A percentile compares a stretch with the other conserved stretches of the same genome.
Conservation (phyloP, 2,888 invertebrate genomes). For the Plusia festucae region DNA sequence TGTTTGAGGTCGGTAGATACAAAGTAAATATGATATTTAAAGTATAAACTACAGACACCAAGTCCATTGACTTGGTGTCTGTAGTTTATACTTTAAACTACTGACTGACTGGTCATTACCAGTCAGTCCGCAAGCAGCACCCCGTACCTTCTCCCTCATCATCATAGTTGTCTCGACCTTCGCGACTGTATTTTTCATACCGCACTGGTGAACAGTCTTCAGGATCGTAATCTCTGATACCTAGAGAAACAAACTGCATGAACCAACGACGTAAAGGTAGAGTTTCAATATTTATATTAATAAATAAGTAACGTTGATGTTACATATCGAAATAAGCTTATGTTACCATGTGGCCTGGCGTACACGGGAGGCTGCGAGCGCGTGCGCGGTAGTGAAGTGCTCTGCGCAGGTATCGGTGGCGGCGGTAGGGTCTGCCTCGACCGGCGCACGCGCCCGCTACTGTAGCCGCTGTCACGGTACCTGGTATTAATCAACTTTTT, state of each 20-base stretch:
- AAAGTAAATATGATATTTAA: no score
- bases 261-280: background rate
- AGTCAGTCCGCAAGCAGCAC: no score
- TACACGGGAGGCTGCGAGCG: slow-evolving; percentile 76
- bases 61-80: no score
- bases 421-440: slow-evolving; percentile 53
- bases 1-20: no score
- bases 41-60: no score
- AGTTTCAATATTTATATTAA: background rate
- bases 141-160: slow-evolving; percentile 70
- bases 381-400: slow-evolving; percentile 61
- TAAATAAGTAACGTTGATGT: no score
- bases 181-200: slow-evolving; percentile 62
- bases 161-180: slow-evolving; percentile 66
- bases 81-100: no score
- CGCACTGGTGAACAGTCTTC: slow-evolving; percentile 72
- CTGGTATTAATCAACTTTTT: slow-evolving; percentile 56
- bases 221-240: slow-evolving; percentile 68
- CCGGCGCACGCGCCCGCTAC: slow-evolving; percentile 73
- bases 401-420: slow-evolving; percentile 41
- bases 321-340: no score
- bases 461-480: slow-evolving; percentile 85
- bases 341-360: slow-evolving; percentile 56
- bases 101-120: no score
- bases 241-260: slow-evolving; percentile 49